Evolutionary conservation across 2,888 invertebrate species (phyloP).

Genomic region (Trichopoda pennipes): DNA sequence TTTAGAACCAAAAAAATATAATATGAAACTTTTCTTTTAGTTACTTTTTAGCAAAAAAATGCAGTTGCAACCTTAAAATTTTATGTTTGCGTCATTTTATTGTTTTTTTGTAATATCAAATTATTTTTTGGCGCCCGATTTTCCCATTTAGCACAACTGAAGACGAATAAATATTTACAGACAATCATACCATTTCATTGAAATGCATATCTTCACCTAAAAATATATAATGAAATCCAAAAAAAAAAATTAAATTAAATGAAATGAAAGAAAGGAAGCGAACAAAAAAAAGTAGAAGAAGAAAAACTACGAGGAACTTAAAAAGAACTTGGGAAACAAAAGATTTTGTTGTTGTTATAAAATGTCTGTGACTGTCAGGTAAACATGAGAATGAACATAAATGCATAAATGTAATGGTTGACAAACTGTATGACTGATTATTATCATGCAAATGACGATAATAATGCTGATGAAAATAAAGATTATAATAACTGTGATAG

Average conservation of each 20-base stretch:
- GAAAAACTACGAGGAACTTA: not conserved
- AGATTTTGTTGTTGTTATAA: slow-evolving; percentile 58
- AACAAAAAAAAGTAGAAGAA: slow-evolving; percentile 1
- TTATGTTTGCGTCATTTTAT: no score
- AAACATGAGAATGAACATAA: slow-evolving; percentile 41
- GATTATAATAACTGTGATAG: slow-evolving; percentile 3
- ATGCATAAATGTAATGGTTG: slow-evolving; percentile 37
- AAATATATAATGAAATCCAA: slow-evolving; percentile 17
- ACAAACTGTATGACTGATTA: slow-evolving; percentile 32
- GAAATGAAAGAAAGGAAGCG: no score
- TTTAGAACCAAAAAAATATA: no score
- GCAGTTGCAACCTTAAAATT: no score
- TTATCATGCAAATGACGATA: slow-evolving; percentile 1
- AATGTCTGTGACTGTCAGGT: slow-evolving; percentile 61
- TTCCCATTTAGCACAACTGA: no score
- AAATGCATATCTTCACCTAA: slow-evolving; percentile 38
- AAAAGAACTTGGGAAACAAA: slow-evolving; percentile 32
- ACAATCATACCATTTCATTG: slow-evolving; percentile 23
- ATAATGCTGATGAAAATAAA: not conserved
- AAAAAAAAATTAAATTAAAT: slow-evolving; percentile 1
- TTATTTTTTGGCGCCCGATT: no score
- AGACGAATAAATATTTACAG: not conserved
- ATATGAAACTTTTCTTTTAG: no score
- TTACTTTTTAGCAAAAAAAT: no score
- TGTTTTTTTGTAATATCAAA: no score